Base-by-base conservation (phyloP, 2,888 invertebrate genomes). In the Mystacides longicornis region DNA sequence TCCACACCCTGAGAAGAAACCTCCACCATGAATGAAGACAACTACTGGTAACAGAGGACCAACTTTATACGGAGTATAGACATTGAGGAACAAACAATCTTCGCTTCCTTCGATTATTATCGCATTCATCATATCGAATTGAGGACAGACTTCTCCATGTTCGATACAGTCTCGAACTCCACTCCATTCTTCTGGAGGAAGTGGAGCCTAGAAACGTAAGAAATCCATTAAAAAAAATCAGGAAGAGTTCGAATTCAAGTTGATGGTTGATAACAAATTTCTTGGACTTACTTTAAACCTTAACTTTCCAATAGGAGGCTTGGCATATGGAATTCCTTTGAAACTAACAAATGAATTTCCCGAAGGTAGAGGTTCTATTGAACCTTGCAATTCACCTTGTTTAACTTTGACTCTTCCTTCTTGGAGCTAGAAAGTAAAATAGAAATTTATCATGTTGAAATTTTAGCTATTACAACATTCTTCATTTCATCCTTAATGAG, bases 251-350 rank as follows among this genome's bases (percentile, higher is more conserved):
- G n/a, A 16, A 43, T 7, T 16, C 5, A 43, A 31, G 11, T n/a
- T n/a, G n/a, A n/a, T n/a, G n/a, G n/a, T n/a, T n/a, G n/a, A n/a
- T n/a, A 43, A 60, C 54, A 59, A 58, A 11, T 27, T 27, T 7
- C 5, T 5, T 27, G 27, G 14, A 68, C 70, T 74, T 67, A 81
- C 82, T 77, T 80, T 77, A 69, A 82, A 82, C 71, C 82, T 72
- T 57, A 82, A 73, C 63, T 72, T 64, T 42, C 78, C 79, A 27
- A 81, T 58, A 11, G 82, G 82, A 50, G 82, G 80, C 61, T 74
- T 71, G 5, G 82, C 82, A 63, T 81, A 82, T 19, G 82, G 82
- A 62, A 82, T 78, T 51, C 82, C 81, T 68, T 76, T 76, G 65
- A 77, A 77, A 45, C 75, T 71, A 33, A 69, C 64, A 63, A 72